These are phyloP conservation scores for Spongilla lacustris DNA, from an alignment of 37 sponge, comb jelly and placozoan species.

Conservation along the genomic window DNA sequence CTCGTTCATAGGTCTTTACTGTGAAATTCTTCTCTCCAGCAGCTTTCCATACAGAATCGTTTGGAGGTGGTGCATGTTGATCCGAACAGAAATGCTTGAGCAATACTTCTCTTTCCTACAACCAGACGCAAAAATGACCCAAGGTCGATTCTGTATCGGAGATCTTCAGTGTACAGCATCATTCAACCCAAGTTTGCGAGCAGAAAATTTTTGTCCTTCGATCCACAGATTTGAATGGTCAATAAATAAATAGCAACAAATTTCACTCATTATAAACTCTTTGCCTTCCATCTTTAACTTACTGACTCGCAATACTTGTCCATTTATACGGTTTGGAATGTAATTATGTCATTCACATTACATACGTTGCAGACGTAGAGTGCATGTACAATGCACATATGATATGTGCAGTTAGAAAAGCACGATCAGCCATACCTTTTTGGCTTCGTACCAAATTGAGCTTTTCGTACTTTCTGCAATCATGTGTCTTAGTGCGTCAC, in stretches of 20 bases:
- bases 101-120: neutral
- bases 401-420: too few relatives aligned
- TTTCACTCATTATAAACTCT: neutral
- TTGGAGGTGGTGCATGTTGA: conserved; percentile 40
- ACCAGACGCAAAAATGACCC: conserved; percentile 13
- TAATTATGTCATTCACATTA: too few relatives aligned
- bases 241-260: conserved; percentile 19
- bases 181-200: neutral
- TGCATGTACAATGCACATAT: too few relatives aligned
- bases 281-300: too few relatives aligned
- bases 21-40: conserved; percentile 11
- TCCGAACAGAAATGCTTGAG: conserved; percentile 35
- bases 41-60: conserved; percentile 38
- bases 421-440: too few relatives aligned
- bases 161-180: conserved; percentile 22
- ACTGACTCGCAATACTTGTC: too few relatives aligned
- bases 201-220: conserved; percentile 19
- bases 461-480: too few relatives aligned
- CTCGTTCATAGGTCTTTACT: conserved; percentile 5
- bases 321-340: too few relatives aligned
- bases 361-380: too few relatives aligned
- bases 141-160: conserved; percentile 24
- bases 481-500: too few relatives aligned
- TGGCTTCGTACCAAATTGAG: too few relatives aligned
- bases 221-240: conserved; percentile 45